These are phyloP conservation scores for Cerastoderma edule DNA, from an alignment of 2,888 invertebrate genomes.

Conservation along the genomic window DNA sequence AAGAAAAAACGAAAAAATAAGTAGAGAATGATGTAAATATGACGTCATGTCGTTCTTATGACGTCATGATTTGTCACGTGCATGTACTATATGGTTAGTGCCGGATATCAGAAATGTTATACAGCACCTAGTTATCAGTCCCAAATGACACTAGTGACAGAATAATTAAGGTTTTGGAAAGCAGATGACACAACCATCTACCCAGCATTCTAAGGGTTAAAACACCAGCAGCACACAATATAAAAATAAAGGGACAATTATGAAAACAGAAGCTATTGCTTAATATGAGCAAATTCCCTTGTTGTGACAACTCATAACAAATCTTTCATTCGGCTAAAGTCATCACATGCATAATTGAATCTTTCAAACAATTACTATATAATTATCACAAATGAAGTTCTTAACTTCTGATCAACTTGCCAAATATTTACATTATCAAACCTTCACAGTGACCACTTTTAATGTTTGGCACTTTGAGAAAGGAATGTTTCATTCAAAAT, in stretches of 20 bases:
- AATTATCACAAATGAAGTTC: neutral
- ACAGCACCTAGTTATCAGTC: neutral
- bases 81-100: neutral
- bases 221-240: too few species aligned
- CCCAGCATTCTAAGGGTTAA: too few species aligned
- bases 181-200: too few species aligned
- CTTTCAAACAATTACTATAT: neutral
- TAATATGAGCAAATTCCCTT: neutral
- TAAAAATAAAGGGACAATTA: neutral
- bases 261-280: neutral
- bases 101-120: neutral
- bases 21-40: too few species aligned
- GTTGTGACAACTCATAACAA: neutral
- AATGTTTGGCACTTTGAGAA: too few species aligned
- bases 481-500: too few species aligned
- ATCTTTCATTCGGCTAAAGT: neutral
- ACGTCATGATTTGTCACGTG: neutral
- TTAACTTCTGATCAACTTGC: neutral
- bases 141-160: neutral
- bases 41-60: too few species aligned
- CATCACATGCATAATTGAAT: neutral
- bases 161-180: neutral
- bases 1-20: too few species aligned
- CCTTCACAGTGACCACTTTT: too few species aligned
- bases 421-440: too few species aligned